Evolutionary conservation across 2,797 vertebrate species (phyloP).

Genomic region (Podarcis siculus): DNA sequence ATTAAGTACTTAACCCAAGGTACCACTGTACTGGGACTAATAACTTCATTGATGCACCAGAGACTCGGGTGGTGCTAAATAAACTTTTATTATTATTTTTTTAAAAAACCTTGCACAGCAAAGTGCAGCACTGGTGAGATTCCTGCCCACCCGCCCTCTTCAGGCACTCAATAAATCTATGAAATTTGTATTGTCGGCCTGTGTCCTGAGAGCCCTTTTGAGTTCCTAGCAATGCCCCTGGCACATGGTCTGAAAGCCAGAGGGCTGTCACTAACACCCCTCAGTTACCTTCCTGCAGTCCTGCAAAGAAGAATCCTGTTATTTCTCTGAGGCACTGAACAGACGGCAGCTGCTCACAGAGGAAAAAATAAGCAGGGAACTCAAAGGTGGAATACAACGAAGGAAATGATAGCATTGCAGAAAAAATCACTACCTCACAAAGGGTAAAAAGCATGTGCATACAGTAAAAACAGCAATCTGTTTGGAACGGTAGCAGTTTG

Average conservation of each 20-base stretch:
- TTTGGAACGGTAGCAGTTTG: neutral
- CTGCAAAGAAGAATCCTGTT: neutral
- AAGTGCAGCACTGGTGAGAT: no score
- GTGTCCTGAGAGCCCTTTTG: neutral
- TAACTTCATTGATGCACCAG: neutral
- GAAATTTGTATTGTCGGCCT: no score
- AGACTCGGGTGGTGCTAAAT: no score
- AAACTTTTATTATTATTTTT: no score
- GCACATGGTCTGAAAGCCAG: neutral
- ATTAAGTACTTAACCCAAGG: no score
- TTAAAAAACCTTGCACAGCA: no score
- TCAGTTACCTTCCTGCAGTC: neutral
- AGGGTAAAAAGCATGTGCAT: neutral
- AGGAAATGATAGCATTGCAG: neutral
- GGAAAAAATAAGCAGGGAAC: neutral
- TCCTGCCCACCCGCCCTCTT: no score
- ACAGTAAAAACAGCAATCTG: neutral
- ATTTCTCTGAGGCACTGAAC: constrained; percentile 11
- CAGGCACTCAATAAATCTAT: no score
- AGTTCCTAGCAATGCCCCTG: neutral
- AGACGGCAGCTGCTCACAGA: constrained; percentile 29
- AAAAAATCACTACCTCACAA: neutral
- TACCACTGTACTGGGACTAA: neutral
- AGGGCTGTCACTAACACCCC: neutral
- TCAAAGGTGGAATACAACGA: neutral